Evolutionary conservation across 2,888 invertebrate genomes (phyloP).

Genomic region (Ophioninae sp.): DNA sequence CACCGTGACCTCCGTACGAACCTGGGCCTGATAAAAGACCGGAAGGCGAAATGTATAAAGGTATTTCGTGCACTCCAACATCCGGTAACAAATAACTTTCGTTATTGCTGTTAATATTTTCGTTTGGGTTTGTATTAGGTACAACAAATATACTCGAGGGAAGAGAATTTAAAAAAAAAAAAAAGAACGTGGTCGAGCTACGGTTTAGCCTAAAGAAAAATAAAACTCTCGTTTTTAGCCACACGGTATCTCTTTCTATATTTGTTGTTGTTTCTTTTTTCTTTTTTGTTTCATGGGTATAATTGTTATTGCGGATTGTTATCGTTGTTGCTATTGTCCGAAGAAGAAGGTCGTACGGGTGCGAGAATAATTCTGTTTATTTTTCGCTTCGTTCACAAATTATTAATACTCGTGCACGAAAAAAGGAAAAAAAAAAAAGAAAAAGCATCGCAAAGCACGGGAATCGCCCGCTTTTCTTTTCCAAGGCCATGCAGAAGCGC

Average conservation of each 20-base stretch:
- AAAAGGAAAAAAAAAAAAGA: too few relatives aligned
- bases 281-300: neutral
- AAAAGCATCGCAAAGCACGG: too few relatives aligned
- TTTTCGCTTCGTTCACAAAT: too few relatives aligned
- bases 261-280: neutral
- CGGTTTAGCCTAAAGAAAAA: neutral
- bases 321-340: neutral
- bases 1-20: constrained; percentile 75
- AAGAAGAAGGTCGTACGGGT: neutral
- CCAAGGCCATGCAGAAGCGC: constrained; percentile 65
- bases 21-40: constrained; percentile 64
- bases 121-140: constrained; percentile 9
- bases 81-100: neutral
- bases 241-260: neutral
- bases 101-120: neutral
- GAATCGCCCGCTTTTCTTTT: too few relatives aligned
- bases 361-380: neutral
- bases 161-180: too few relatives aligned
- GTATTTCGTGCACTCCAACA: neutral
- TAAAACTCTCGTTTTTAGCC: neutral
- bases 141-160: constrained; percentile 10
- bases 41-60: neutral
- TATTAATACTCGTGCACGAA: too few relatives aligned
- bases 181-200: constrained; percentile 9
- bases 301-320: constrained; percentile 9